phyloP scores from a whole-genome alignment of 1,140 invertebrate species.

The Drosophila ercepeae region DNA sequence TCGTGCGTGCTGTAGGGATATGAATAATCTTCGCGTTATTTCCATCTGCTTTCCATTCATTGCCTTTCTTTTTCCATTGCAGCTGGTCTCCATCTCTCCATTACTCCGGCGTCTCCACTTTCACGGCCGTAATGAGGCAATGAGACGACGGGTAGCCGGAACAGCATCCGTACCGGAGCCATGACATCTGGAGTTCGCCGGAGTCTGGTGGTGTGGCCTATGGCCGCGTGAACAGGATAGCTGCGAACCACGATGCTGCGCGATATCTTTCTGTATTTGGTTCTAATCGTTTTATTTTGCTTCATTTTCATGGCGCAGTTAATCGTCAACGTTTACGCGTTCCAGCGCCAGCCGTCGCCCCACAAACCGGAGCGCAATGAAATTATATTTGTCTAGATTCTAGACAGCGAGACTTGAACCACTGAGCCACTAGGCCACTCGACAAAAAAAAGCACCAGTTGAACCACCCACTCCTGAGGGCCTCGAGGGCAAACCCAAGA shows the following conservation, averaged over 20 bases:
- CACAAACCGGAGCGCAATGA: slow-evolving; percentile 75
- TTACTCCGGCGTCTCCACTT: slow-evolving; percentile 27
- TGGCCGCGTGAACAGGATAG: slow-evolving; percentile 22
- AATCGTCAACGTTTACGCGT: slow-evolving; percentile 83
- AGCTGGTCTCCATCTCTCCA: slow-evolving; percentile 27
- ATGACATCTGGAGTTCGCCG: slow-evolving; percentile 53
- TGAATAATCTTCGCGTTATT: slow-evolving; percentile 54
- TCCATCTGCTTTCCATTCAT: slow-evolving; percentile 20
- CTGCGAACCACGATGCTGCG: slow-evolving; percentile 63
- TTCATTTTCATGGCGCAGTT: slow-evolving; percentile 83
- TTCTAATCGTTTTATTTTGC: slow-evolving; percentile 83
- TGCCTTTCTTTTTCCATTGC: slow-evolving; percentile 32
- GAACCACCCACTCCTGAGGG: neutral
- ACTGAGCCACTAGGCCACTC: too few relatives aligned
- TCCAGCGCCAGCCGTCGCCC: slow-evolving; percentile 75
- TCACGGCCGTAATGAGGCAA: slow-evolving; percentile 49
- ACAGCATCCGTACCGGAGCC: slow-evolving; percentile 25
- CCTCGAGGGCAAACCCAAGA: too few relatives aligned
- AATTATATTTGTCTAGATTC: slow-evolving; percentile 82
- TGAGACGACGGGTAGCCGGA: slow-evolving; percentile 39
- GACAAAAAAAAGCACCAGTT: too few relatives aligned
- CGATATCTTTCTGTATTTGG: slow-evolving; percentile 82
- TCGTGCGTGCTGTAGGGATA: slow-evolving; percentile 28
- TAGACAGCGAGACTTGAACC: too few relatives aligned
- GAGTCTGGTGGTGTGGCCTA: slow-evolving; percentile 43